These are phyloP conservation scores for Gadopsis bispinosus DNA, from an alignment of 2,797 vertebrate genomes.

Conservation along the genomic window DNA sequence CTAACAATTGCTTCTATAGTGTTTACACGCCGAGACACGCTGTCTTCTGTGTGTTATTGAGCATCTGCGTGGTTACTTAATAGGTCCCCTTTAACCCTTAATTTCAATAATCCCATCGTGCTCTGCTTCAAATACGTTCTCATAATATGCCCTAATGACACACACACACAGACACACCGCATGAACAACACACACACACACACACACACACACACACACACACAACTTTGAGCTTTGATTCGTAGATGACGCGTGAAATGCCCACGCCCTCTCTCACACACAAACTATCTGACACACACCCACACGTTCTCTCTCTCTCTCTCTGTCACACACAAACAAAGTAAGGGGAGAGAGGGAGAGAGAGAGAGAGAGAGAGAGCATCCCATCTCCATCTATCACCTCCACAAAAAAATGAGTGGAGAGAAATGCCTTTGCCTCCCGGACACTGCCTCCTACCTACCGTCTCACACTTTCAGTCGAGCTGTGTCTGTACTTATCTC, in stretches of 20 bases:
- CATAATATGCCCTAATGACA: conserved; percentile 31
- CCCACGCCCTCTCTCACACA: conserved; percentile 26
- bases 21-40: neutral
- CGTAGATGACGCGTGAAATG: conserved; percentile 33
- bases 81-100: neutral
- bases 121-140: neutral
- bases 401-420: conserved; percentile 34
- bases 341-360: neutral
- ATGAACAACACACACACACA: conserved; percentile 2
- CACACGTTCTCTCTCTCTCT: neutral
- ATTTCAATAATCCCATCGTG: conserved; percentile 23
- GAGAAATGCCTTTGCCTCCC: conserved; percentile 56
- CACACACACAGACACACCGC: too few species aligned
- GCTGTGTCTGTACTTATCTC: conserved; percentile 57
- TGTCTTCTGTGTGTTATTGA: neutral
- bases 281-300: conserved; percentile 38
- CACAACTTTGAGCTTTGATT: conserved; percentile 26
- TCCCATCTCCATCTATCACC: conserved; percentile 56
- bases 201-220: conserved; percentile 17
- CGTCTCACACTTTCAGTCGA: conserved; percentile 59
- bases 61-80: neutral
- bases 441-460: conserved; percentile 52
- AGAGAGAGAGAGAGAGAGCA: conserved; percentile 14
- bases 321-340: conserved; percentile 13
- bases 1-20: neutral